These are phyloP conservation scores for Bombus huntii DNA, from an alignment of 1,140 invertebrate genomes.

Conservation along the genomic window DNA sequence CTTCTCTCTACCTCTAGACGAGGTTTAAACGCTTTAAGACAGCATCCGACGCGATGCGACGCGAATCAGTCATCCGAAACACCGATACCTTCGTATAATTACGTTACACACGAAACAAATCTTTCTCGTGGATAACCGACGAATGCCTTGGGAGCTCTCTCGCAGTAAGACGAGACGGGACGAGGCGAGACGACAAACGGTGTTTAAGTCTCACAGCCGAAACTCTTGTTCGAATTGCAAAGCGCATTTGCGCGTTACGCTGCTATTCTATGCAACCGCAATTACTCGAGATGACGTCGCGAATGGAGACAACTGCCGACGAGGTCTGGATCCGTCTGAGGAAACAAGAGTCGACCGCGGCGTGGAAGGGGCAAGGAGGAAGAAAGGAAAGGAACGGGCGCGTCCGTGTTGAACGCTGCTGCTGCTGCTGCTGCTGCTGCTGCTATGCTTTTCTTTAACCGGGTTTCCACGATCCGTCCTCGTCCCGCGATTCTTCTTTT, in stretches of 20 bases:
- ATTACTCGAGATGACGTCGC: conserved; percentile 54
- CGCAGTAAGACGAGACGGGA: neutral
- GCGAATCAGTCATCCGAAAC: neutral
- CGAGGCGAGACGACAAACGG: conserved; percentile 22
- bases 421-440: neutral
- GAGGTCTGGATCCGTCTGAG: conserved; percentile 26
- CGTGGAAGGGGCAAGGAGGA: neutral
- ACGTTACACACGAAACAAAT: neutral
- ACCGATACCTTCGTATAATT: neutral
- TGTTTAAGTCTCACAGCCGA: conserved; percentile 15
- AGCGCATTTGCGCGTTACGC: conserved; percentile 45
- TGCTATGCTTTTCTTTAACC: conserved; percentile 8
- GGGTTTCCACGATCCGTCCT: neutral
- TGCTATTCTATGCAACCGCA: conserved; percentile 38
- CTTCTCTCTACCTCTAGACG: neutral
- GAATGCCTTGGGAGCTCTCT: too few species aligned
- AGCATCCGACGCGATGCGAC: too few species aligned
- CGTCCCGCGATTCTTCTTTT: neutral
- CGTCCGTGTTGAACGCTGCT: neutral
- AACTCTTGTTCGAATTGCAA: conserved; percentile 43
- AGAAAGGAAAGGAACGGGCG: neutral
- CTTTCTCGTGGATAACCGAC: neutral
- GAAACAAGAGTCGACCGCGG: conserved; percentile 14
- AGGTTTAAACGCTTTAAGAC: neutral
- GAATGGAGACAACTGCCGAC: conserved; percentile 39